Base-by-base conservation (phyloP, 2,888 invertebrate genomes). In the Anodontia alba region DNA sequence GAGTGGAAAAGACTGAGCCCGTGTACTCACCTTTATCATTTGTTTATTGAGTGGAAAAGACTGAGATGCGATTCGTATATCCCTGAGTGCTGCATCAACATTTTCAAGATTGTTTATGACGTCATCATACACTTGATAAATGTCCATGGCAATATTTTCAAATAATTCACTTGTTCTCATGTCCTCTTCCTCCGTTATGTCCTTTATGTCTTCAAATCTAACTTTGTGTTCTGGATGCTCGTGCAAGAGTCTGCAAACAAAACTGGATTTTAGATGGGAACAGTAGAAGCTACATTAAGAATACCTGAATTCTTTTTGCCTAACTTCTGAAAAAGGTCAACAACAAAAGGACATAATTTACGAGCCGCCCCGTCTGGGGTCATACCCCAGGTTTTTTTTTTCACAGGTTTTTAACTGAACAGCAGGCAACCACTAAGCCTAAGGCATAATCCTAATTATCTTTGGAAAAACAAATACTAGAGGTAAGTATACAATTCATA, bases 51-150 rank as follows among this genome's bases (percentile, higher is more conserved):
- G 67, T 3, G 75, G 71, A 17, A 78, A 70, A 7, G 73, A 43
- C 1, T 71, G 62, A 20, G 83, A 78, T 10, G 78, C 83, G 20
- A 51, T 68, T 23, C 76, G 74, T 12, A 89, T 88, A 46, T 85
- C 84, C 46, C 69, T 66, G n/a, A 89, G 68, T 12, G 87, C 87
- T 31, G 75, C 81, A 80, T 92, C 91, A 0, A 92, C 91, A 31
- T 88, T 85, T 66, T 91, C 90, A 36, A 89, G 76, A 74, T 86
- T 86, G 17, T 86, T 87, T 67, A 92, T 89, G 31, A 91, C 90
- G 69, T 89, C 89, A 78, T 92, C 92, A 77, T 92, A 88, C 20
- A 90, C 74, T 73, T 84, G 85, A 80, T 90, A 92, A 20, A 92
- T 84, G 26, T 85, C 83, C 82, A 89, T 80, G 36, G 91, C 90